Conservation (phyloP, 1,140 invertebrate genomes). For the Drosophila leontia region DNA sequence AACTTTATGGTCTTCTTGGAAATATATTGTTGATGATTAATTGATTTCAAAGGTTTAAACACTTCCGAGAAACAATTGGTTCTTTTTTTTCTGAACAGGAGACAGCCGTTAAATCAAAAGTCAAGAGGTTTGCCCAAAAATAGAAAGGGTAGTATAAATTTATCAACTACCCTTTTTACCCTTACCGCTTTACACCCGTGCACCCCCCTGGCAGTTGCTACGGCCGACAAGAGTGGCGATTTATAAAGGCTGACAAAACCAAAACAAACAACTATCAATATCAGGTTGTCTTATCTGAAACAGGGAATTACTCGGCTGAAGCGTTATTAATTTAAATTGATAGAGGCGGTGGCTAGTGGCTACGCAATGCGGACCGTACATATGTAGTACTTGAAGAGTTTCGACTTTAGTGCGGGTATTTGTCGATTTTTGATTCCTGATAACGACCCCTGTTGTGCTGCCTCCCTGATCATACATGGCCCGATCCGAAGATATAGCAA, state of each 20-base stretch:
- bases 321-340: conserved; percentile 80
- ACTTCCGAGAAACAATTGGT: conserved; percentile 7
- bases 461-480: conserved; percentile 39
- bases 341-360: conserved; percentile 53
- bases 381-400: conserved; percentile 50
- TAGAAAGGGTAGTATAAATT: conserved; percentile 20
- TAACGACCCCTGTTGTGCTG: conserved; percentile 46
- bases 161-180: conserved; percentile 24
- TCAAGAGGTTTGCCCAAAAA: conserved; percentile 17
- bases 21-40: neutral
- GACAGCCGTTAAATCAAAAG: conserved; percentile 11
- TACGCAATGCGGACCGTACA: conserved; percentile 39
- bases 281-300: conserved; percentile 57
- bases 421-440: conserved; percentile 67
- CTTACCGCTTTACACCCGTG: neutral
- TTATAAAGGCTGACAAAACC: conserved; percentile 67
- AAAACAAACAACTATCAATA: conserved; percentile 64
- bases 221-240: conserved; percentile 44
- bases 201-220: conserved; percentile 40
- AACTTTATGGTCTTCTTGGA: neutral
- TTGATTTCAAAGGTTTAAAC: neutral
- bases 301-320: conserved; percentile 66
- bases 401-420: conserved; percentile 65
- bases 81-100: neutral
- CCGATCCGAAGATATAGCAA: conserved; percentile 9